These are phyloP conservation scores for Peromyscus leucopus DNA, from an alignment of 2,113 vertebrate species.

Conservation along the genomic window DNA sequence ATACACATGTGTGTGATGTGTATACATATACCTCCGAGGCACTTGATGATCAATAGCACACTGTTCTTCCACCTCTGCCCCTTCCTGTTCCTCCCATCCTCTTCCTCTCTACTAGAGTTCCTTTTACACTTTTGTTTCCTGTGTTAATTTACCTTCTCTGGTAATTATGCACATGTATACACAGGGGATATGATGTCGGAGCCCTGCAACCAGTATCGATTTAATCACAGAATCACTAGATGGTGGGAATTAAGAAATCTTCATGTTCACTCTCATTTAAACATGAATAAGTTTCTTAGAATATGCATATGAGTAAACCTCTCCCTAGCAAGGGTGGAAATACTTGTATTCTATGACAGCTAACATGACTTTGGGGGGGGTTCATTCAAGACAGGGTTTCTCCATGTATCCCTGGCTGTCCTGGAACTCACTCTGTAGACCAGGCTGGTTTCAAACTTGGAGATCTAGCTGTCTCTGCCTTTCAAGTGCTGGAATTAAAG, in stretches of 20 bases:
- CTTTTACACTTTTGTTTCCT: not conserved
- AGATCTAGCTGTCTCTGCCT: not conserved
- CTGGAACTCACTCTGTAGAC: not conserved
- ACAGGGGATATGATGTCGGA: not conserved
- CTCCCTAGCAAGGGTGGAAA: not conserved
- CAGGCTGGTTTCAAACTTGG: not conserved
- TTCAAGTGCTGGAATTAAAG: not conserved
- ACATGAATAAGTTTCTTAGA: not conserved
- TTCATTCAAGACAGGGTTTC: not conserved
- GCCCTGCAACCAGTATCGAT: not conserved
- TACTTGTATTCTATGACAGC: not conserved
- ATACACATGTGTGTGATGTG: not conserved
- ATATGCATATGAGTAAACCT: not conserved
- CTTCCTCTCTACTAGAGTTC: not conserved
- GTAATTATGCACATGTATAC: not conserved
- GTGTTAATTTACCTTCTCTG: not conserved
- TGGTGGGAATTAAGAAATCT: not conserved
- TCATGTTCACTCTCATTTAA: not conserved
- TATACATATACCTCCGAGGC: not conserved
- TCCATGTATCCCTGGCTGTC: not conserved
- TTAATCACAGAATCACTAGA: not conserved
- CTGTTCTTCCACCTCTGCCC: rapidly evolving
- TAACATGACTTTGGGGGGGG: not conserved
- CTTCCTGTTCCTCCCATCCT: not conserved
- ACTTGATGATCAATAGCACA: not conserved